phyloP scores from a whole-genome alignment of 1,140 invertebrate species.

The Drosophila ohnishii region DNA sequence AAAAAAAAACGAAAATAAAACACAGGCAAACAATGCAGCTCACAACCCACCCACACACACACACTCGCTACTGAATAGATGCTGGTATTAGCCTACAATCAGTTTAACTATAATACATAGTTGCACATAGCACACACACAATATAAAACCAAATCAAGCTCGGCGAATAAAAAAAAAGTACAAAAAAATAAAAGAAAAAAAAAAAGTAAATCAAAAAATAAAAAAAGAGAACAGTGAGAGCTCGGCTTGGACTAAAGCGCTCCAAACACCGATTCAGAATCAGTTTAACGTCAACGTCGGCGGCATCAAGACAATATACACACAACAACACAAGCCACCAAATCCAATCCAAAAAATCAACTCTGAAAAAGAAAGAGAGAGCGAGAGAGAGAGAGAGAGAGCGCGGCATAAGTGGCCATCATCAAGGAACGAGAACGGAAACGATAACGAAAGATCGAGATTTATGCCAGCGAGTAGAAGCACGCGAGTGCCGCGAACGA shows the following conservation, averaged over 20 bases:
- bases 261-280: conserved; percentile 78
- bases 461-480: conserved; percentile 31
- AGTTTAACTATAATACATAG: conserved; percentile 61
- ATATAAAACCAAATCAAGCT: conserved; percentile 62
- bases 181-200: not conserved
- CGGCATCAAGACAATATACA: conserved; percentile 78
- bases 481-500: conserved; percentile 26
- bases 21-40: conserved; percentile 34
- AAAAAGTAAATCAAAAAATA: not conserved
- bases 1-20: conserved; percentile 24
- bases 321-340: conserved; percentile 46
- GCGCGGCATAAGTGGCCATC: conserved; percentile 9
- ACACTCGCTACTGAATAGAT: conserved; percentile 40
- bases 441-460: conserved; percentile 39
- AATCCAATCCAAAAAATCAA: conserved; percentile 39
- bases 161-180: conserved; percentile 46
- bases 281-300: conserved; percentile 80
- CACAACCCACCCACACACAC: conserved; percentile 16
- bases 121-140: conserved; percentile 26
- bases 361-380: conserved; percentile 26
- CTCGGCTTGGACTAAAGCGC: conserved; percentile 74
- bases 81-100: conserved; percentile 59
- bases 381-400: conserved; percentile 4
- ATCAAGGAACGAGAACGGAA: conserved; percentile 34
- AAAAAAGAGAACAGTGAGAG: conserved; percentile 32